Conservation (phyloP, 2,113 vertebrate genomes). For the Pteronura brasiliensis region DNA sequence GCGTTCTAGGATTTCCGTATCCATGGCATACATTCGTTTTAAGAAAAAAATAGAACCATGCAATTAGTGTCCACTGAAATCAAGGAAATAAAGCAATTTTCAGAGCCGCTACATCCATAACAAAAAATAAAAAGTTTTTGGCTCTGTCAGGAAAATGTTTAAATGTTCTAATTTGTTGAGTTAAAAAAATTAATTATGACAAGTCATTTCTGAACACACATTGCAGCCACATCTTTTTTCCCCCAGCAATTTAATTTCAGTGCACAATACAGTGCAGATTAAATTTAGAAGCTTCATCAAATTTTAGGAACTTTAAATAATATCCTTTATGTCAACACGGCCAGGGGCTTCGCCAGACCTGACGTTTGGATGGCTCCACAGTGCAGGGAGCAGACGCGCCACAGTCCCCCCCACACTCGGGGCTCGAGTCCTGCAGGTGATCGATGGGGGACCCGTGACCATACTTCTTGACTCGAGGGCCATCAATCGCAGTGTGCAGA, state of each 20-base stretch:
- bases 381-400: not conserved
- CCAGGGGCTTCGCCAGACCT: slow-evolving; percentile 21
- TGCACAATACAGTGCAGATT: slow-evolving; percentile 47
- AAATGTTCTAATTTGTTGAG: slow-evolving; percentile 46
- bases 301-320: slow-evolving; percentile 73
- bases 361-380: slow-evolving; percentile 16
- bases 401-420: not conserved
- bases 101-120: slow-evolving; percentile 57
- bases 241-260: slow-evolving; percentile 65
- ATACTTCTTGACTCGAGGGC: fast-evolving
- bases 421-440: fast-evolving
- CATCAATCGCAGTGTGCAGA: not conserved
- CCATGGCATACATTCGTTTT: not conserved
- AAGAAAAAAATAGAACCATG: not conserved
- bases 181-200: slow-evolving; percentile 57
- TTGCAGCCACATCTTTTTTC: slow-evolving; percentile 37
- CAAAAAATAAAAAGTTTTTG: slow-evolving; percentile 73
- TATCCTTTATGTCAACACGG: slow-evolving; percentile 28
- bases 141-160: slow-evolving; percentile 60
- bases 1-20: not conserved
- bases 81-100: slow-evolving; percentile 70
- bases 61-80: slow-evolving; percentile 69
- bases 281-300: slow-evolving; percentile 53
- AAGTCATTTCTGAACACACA: slow-evolving; percentile 54
- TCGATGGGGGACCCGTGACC: fast-evolving